These are phyloP conservation scores for Myotis pilosus DNA, from an alignment of 2,797 vertebrate species.

Conservation along the genomic window DNA sequence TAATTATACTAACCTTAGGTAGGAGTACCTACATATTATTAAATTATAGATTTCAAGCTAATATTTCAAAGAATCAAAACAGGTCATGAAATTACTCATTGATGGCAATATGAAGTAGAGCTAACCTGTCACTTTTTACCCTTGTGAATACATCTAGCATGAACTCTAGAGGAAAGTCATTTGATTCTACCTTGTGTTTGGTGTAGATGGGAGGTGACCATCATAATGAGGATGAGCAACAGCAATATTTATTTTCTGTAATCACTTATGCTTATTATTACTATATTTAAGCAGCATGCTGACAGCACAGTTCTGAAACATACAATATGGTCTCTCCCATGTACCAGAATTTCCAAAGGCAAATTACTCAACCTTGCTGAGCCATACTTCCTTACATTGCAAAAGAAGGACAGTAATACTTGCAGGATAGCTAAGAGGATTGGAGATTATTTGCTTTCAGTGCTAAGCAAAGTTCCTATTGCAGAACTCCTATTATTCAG, in stretches of 20 bases:
- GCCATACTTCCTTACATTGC: constrained; percentile 33
- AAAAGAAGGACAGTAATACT: constrained; percentile 22
- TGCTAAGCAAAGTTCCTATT: constrained; percentile 41
- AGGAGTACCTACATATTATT: neutral
- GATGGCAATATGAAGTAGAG: neutral
- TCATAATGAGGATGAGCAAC: neutral
- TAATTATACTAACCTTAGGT: neutral
- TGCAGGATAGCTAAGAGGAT: constrained; percentile 65
- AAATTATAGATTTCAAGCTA: constrained; percentile 9
- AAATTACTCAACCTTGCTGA: constrained; percentile 48
- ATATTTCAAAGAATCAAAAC: constrained; percentile 42
- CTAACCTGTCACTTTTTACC: neutral
- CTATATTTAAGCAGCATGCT: constrained; percentile 20
- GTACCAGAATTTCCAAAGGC: constrained; percentile 45
- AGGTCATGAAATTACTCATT: neutral
- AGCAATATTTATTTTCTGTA: constrained; percentile 6
- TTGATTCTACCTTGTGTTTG: neutral
- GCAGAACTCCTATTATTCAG: constrained; percentile 40
- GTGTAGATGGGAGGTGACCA: neutral
- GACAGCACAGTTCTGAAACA: neutral
- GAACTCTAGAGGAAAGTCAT: neutral
- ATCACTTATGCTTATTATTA: neutral
- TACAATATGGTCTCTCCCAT: neutral
- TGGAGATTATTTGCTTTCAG: constrained; percentile 59
- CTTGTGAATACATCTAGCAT: neutral